phyloP scores from a whole-genome alignment of 2,888 invertebrate species.

The Melieria picta region DNA sequence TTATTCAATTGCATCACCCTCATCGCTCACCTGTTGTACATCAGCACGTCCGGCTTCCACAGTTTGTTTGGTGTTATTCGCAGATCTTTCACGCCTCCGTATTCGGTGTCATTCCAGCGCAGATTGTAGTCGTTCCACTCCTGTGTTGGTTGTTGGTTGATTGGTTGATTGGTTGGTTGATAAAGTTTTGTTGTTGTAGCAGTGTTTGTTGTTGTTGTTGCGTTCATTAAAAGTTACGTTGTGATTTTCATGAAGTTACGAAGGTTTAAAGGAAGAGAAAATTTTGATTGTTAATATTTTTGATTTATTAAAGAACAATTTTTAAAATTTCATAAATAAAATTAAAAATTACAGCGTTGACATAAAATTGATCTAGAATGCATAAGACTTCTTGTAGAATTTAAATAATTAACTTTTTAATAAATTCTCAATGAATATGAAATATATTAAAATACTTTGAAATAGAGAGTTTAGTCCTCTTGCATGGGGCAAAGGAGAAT shows the following conservation, averaged over 20 bases:
- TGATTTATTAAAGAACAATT: neutral
- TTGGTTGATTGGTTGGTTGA: neutral
- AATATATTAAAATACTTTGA: too few species aligned
- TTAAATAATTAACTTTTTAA: too few species aligned
- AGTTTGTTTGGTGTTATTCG: slow-evolving; percentile 94
- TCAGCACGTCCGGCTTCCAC: slow-evolving; percentile 99
- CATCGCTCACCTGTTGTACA: slow-evolving; percentile 94
- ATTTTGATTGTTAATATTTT: neutral
- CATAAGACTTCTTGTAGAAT: slow-evolving; percentile 10
- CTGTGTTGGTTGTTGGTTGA: slow-evolving; percentile 67
- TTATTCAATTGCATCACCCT: neutral
- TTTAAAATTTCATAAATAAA: neutral
- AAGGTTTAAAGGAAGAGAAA: neutral
- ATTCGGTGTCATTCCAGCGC: slow-evolving; percentile 95
- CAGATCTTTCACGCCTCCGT: slow-evolving; percentile 92
- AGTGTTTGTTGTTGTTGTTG: slow-evolving; percentile 13
- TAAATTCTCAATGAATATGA: too few species aligned
- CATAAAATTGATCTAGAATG: neutral
- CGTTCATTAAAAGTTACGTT: slow-evolving; percentile 19
- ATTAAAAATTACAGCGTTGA: neutral
- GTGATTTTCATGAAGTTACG: neutral
- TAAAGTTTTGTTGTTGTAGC: slow-evolving; percentile 5
- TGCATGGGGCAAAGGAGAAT: too few species aligned
- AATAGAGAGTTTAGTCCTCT: too few species aligned
- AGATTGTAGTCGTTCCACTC: slow-evolving; percentile 99